Evolutionary conservation across 2,888 invertebrate genomes (phyloP), one percentile per base, ranked within the genome.

Genomic region (Neoaliturus tenellus): DNA sequence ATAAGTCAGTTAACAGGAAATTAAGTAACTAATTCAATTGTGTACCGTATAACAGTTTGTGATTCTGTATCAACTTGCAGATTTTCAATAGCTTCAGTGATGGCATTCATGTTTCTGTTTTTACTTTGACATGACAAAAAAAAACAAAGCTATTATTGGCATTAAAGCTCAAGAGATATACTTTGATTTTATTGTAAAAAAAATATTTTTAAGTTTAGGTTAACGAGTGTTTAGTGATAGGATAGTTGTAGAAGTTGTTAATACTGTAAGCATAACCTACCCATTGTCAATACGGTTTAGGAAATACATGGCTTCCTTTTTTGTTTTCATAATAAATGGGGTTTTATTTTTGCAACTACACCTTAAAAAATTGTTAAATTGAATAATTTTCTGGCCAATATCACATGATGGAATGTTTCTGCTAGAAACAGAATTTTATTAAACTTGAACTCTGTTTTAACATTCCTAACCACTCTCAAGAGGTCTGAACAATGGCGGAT

Each of bases 271-370:
- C 71, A 81, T 81, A 14, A 81, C 51, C 17, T 82, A 83, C 80
- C 48, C 80, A 80, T 83, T 83, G 83, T 83, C 83, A 81, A 41
- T 81, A 85, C 82, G 75, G 78, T 82, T 58, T 84, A 85, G 84
- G 80, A 84, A 84, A 86, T 85, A 85, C 82, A 84, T 82, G 84
- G 86, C 86, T 86, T 86, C 86, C 86, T 86, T 82, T 84, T 82
- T 85, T 86, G 83, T 86, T 85, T 85, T 85, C 80, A 80, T 83
- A 83, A 48, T 28, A 51, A 78, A 82, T 41, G 8, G 58, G 20
- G 33, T 55, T 81, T 62, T 62, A 58, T 58, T 81, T n/a, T 14
- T 33, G 6, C 35, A 71, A n/a, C n/a, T n/a, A n/a, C n/a, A n/a
- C n/a, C n/a, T n/a, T n/a, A n/a, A n/a, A n/a, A n/a, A n/a, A n/a